Evolutionary conservation across 2,888 invertebrate species (phyloP), one percentile per base, ranked within the genome.

Genomic region (Pyralis farinalis): DNA sequence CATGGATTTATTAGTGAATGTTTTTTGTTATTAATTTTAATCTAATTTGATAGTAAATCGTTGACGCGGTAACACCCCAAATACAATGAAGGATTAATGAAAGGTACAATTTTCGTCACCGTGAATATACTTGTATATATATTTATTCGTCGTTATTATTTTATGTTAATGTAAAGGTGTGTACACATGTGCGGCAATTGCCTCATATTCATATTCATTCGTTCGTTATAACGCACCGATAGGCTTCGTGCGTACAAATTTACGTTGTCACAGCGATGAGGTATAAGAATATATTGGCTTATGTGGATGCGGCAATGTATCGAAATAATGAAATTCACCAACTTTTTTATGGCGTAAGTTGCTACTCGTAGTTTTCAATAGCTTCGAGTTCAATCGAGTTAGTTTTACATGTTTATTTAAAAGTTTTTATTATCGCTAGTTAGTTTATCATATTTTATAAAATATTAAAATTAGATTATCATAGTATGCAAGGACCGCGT

Each of bases 161-260:
- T 57, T 68, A 80, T 81, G 79, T 55, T 76, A 78, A 84, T 80
- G 55, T 60, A 55, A 68, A 74, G 71, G 67, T 64, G 68, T 57
- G 63, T 66, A 65, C 63, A 69, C 63, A 71, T 57, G 56, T 48
- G 58, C 57, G 58, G 57, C 76, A 71, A 70, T 73, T 64, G 69
- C 65, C 60, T 64, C 67, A 69, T 79, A 83, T 85, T 84, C 84
- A 84, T 85, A 84, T 82, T 81, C 80, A 76, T 78, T 73, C 75
- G 83, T 85, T 86, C 86, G 86, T 87, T 86, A 87, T 84, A 69
- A 78, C 86, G 85, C 83, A 67, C 61, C 80, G 72, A 72, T 78
- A 69, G 68, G 47, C 68, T 60, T 53, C 58, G 58, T 58, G 66
- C 62, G 58, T 49, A 55, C 47, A 49, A 47, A 57, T 65, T 61